A percentile compares a stretch with the other conserved stretches of the same genome.
Conservation (phyloP, 2,797 vertebrate genomes). For the Champsocephalus esox region DNA sequence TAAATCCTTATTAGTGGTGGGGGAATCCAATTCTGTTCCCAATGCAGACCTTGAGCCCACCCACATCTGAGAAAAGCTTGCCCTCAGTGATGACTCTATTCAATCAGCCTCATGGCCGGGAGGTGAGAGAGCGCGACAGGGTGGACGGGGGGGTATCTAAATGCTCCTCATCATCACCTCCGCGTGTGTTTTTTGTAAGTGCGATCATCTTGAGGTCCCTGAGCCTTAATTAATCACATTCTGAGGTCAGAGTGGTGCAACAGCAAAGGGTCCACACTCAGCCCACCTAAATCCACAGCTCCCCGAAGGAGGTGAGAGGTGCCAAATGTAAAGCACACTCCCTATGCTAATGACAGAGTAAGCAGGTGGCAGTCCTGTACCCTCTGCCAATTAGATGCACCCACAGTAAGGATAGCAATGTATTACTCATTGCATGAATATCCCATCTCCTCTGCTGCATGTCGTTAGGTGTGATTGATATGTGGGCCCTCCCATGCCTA, state of each 20-base stretch:
- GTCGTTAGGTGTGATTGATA: conserved; percentile 49
- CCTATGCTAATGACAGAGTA: conserved; percentile 46
- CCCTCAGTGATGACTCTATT: conserved; percentile 67
- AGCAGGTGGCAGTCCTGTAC: conserved; percentile 65
- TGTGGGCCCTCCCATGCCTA: conserved; percentile 39
- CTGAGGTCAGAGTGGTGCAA: conserved; percentile 50
- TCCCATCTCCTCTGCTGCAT: conserved; percentile 30
- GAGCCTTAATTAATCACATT: conserved; percentile 64
- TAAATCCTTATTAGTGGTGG: conserved; percentile 60
- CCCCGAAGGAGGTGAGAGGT: conserved; percentile 62
- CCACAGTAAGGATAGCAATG: conserved; percentile 30
- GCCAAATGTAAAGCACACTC: conserved; percentile 52
- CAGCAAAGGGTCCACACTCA: conserved; percentile 37
- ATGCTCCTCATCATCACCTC: conserved; percentile 63
- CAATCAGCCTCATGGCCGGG: conserved; percentile 47
- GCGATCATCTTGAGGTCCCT: conserved; percentile 46
- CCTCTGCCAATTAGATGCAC: conserved; percentile 61
- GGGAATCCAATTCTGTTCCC: conserved; percentile 65
- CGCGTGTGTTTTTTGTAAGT: conserved; percentile 35
- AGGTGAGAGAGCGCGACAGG: conserved; percentile 43
- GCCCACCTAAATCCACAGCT: conserved; percentile 31
- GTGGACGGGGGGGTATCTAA: conserved; percentile 32
- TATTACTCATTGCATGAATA: conserved; percentile 37
- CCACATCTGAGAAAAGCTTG: conserved; percentile 63
- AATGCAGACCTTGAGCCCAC: conserved; percentile 58